Conservation (phyloP, 2,888 invertebrate genomes). For the Leptopilina syphax region DNA sequence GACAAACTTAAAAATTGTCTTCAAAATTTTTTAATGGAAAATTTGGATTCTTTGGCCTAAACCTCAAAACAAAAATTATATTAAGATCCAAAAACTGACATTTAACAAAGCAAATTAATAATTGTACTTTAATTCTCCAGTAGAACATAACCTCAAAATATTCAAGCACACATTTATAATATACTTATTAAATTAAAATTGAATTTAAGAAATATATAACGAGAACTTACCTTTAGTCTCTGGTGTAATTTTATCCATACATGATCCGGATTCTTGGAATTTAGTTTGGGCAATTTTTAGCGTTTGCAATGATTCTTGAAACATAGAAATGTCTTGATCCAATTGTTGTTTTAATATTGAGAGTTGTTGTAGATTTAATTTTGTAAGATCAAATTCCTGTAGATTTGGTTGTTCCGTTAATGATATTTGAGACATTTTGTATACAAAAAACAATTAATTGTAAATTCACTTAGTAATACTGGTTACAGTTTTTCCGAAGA, state of each 20-base stretch:
- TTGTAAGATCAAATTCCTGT: slow-evolving; percentile 89
- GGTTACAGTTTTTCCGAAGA: slow-evolving; percentile 3
- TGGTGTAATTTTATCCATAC: slow-evolving; percentile 87
- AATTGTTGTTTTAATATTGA: slow-evolving; percentile 91
- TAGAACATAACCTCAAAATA: neutral
- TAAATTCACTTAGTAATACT: neutral
- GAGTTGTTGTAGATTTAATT: slow-evolving; percentile 88
- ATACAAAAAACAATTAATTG: neutral
- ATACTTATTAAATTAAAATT: no score
- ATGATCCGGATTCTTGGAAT: slow-evolving; percentile 92
- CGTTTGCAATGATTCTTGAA: slow-evolving; percentile 93
- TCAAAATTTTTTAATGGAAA: no score
- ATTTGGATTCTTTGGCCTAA: no score
- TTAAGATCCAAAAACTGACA: no score
- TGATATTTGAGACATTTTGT: slow-evolving; percentile 78
- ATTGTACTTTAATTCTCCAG: no score
- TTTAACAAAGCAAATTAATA: no score
- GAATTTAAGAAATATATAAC: slow-evolving; percentile 42
- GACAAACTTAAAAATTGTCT: no score
- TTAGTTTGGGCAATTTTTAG: slow-evolving; percentile 94
- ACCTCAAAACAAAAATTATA: no score
- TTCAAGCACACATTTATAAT: no score
- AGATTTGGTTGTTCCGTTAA: slow-evolving; percentile 82
- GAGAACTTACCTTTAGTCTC: slow-evolving; percentile 81
- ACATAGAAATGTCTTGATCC: slow-evolving; percentile 92